Evolutionary conservation across 2,888 invertebrate species (phyloP).

Genomic region (Zaprionus lineosus): DNA sequence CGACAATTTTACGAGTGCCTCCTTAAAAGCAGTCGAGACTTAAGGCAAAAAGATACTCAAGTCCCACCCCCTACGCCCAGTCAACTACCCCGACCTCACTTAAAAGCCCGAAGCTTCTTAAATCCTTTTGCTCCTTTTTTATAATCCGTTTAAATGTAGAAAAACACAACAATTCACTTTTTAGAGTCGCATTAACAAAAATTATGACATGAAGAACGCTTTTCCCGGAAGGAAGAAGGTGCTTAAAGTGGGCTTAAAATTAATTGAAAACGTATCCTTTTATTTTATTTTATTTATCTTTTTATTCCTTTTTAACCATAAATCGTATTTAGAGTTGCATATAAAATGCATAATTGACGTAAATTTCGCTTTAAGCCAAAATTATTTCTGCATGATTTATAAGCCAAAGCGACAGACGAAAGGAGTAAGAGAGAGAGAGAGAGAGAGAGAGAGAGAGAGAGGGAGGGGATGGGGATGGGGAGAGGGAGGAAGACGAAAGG

Average conservation of each 20-base stretch:
- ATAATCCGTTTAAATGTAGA: too few relatives aligned
- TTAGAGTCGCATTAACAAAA: conserved; percentile 47
- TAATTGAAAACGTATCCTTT: conserved; percentile 69
- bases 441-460: background rate
- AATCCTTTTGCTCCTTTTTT: too few relatives aligned
- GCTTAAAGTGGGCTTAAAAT: conserved; percentile 64
- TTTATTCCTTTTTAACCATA: conserved; percentile 14
- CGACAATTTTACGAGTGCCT: conserved; percentile 51
- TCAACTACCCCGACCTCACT: too few relatives aligned
- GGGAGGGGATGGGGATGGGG: background rate
- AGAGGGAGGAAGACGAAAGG: background rate
- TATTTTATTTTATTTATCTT: background rate
- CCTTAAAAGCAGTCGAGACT: too few relatives aligned
- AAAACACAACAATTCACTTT: conserved; percentile 19
- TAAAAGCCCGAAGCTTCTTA: too few relatives aligned
- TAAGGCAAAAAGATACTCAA: too few relatives aligned
- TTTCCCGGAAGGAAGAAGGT: conserved; percentile 30
- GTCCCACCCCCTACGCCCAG: too few relatives aligned
- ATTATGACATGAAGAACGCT: too few relatives aligned
- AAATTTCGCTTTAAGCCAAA: conserved; percentile 58
- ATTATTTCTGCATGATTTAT: conserved; percentile 64
- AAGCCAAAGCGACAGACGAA: conserved; percentile 16
- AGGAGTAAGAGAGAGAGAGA: too few relatives aligned
- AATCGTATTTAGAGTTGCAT: conserved; percentile 47
- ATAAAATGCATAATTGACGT: conserved; percentile 63